Evolutionary conservation across 1,140 invertebrate species (phyloP).

Genomic region (Drosophila sturtevanti): DNA sequence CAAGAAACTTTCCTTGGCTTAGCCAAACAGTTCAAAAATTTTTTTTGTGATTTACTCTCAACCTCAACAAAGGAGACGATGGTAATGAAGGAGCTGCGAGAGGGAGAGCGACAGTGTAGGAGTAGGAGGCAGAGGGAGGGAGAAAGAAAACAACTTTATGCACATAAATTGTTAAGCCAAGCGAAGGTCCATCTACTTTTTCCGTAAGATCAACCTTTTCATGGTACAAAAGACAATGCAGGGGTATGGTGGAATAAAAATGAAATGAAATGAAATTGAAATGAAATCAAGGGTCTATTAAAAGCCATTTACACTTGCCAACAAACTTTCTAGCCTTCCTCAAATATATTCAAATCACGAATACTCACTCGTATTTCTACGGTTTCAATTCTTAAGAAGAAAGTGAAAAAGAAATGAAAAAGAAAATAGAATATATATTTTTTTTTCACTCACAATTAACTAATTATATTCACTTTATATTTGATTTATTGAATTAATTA

Average conservation of each 20-base stretch:
- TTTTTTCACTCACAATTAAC: too few relatives aligned
- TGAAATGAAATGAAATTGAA: not conserved
- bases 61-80: constrained; percentile 23
- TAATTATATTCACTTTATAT: too few relatives aligned
- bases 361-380: too few relatives aligned
- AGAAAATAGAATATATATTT: too few relatives aligned
- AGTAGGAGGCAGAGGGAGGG: not conserved
- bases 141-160: constrained; percentile 50
- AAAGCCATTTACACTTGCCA: not conserved
- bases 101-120: not conserved
- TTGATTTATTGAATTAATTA: too few relatives aligned
- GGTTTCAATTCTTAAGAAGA: too few relatives aligned
- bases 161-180: constrained; percentile 69
- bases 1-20: constrained; percentile 55
- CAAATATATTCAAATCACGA: too few relatives aligned
- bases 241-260: not conserved
- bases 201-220: not conserved
- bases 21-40: constrained; percentile 68
- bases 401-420: too few relatives aligned
- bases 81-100: not conserved
- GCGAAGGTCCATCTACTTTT: constrained; percentile 15
- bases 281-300: not conserved
- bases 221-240: constrained; percentile 1
- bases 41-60: constrained; percentile 71
- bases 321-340: not conserved